Conservation (phyloP, 2,113 vertebrate genomes). For the Blennius ocellaris region DNA sequence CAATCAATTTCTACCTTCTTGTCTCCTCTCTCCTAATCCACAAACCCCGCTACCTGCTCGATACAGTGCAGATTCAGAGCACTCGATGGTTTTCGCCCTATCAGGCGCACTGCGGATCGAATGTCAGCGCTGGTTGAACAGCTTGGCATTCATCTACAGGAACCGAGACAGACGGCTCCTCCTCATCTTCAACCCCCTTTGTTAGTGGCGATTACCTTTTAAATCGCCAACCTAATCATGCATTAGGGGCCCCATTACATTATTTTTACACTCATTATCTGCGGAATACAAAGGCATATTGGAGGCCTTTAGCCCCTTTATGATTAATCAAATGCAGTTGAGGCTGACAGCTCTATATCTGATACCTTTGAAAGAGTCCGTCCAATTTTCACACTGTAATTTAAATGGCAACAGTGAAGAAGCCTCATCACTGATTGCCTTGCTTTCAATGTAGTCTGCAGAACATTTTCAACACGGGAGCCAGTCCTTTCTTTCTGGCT, state of each 20-base stretch:
- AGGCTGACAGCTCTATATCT: slow-evolving; percentile 56
- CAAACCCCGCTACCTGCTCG: slow-evolving; percentile 29
- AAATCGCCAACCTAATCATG: slow-evolving; percentile 45
- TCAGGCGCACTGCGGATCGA: slow-evolving; percentile 65
- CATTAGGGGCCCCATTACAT: slow-evolving; percentile 56
- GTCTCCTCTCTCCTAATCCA: slow-evolving; percentile 57
- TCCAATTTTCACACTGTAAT: slow-evolving; percentile 61
- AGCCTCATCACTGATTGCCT: slow-evolving; percentile 14
- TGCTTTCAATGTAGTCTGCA: not conserved
- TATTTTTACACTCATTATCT: slow-evolving; percentile 59
- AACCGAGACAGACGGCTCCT: slow-evolving; percentile 49
- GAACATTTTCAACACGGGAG: not conserved
- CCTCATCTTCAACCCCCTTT: slow-evolving; percentile 27
- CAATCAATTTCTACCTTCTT: slow-evolving; percentile 67
- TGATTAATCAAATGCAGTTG: slow-evolving; percentile 66
- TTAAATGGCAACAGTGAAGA: slow-evolving; percentile 38
- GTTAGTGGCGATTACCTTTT: slow-evolving; percentile 28
- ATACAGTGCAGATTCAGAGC: slow-evolving; percentile 52
- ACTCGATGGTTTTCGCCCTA: slow-evolving; percentile 62
- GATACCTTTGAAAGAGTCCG: slow-evolving; percentile 66
- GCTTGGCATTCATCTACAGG: slow-evolving; percentile 40
- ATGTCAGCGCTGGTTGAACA: slow-evolving; percentile 66
- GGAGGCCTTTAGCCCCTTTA: slow-evolving; percentile 50
- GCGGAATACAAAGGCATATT: slow-evolving; percentile 61
- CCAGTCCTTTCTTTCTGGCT: not conserved